Conservation (phyloP, 2,113 vertebrate genomes). For the Syrmaticus mikado region DNA sequence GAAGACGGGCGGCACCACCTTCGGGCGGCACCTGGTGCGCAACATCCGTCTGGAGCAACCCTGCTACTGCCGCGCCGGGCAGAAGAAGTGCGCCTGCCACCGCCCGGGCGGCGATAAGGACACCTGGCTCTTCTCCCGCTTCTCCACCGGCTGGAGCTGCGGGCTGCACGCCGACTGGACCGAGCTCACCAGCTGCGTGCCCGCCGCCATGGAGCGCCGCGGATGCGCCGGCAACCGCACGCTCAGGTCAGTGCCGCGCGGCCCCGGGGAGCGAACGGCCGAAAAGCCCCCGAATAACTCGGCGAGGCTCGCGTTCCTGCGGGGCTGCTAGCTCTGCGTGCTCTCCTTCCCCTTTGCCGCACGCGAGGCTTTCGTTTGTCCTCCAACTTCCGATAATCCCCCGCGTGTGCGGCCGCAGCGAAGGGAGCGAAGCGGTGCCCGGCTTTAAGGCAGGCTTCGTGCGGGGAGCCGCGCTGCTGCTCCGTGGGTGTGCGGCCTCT, state of each 20-base stretch:
- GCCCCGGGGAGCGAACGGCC: too few relatives aligned
- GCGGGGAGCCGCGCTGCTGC: not conserved
- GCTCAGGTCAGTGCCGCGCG: slow-evolving; percentile 70
- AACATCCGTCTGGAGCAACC: slow-evolving; percentile 97
- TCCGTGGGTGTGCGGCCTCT: not conserved
- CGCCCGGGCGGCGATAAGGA: slow-evolving; percentile 89
- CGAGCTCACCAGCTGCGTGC: slow-evolving; percentile 96
- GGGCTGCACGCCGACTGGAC: slow-evolving; percentile 99
- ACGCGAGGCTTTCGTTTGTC: not conserved
- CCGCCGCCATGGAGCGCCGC: slow-evolving; percentile 88
- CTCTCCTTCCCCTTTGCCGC: too few relatives aligned
- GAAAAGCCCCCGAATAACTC: too few relatives aligned
- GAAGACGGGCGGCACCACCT: slow-evolving; percentile 98
- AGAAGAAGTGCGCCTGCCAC: slow-evolving; percentile 97
- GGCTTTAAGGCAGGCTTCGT: too few relatives aligned
- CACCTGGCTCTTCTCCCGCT: slow-evolving; percentile 96
- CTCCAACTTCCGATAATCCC: not conserved
- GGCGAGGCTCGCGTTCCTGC: not conserved
- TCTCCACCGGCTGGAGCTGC: slow-evolving; percentile 99
- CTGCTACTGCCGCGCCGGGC: slow-evolving; percentile 92
- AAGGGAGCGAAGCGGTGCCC: not conserved
- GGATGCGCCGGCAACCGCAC: slow-evolving; percentile 83
- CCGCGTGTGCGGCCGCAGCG: too few relatives aligned
- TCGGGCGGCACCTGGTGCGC: slow-evolving; percentile 95
- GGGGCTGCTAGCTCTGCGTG: not conserved